Evolutionary conservation across 2,888 invertebrate genomes (phyloP), one percentile per base, ranked within the genome.

Genomic region (Oxytorus armatus): DNA sequence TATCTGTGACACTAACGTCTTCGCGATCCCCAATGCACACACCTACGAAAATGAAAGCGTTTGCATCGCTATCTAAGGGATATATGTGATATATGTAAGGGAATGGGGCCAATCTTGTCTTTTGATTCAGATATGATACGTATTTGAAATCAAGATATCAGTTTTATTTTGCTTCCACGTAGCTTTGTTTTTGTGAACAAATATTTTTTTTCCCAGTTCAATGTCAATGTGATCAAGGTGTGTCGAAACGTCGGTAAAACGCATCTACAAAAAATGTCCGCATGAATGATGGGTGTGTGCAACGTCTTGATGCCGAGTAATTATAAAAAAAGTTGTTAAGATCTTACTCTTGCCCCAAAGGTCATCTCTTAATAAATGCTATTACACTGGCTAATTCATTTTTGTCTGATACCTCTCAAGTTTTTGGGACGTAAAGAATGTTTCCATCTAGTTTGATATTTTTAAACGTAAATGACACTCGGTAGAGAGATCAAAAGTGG

Each of bases 1-100:
- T 79, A 81, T 82, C 69, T 72, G 72, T 51, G 23, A 55, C 68
- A 16, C 72, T 79, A 75, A 77, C 78, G 69, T 75, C n/a, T 68
- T 69, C 11, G n/a, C 29, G 36, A 42, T 44, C 10, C 39, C 36
- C 21, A 3, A 23, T 47, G 49, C 39, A 36, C 55, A 39, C 33
- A 57, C 23, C 25, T 21, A 63, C 29, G 63, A 57, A 49, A 59
- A 69, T 36, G 18, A 70, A 69, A 69, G 57, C 36, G 36, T 29
- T 65, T 55, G 49, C 61, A 21, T 53, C 14, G 44, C 44, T 73
- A 65, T 39, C 39, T n/a, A 3, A 66, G 36, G 39, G 3, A 29
- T 3, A n/a, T n/a, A n/a, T n/a, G n/a, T 5, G 3, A 42, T n/a
- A 61, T 72, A 51, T 51, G 23, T 14, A 36, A 49, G 23, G 47